Conservation (phyloP, 2,113 vertebrate genomes). For the Seriola aureovittata region DNA sequence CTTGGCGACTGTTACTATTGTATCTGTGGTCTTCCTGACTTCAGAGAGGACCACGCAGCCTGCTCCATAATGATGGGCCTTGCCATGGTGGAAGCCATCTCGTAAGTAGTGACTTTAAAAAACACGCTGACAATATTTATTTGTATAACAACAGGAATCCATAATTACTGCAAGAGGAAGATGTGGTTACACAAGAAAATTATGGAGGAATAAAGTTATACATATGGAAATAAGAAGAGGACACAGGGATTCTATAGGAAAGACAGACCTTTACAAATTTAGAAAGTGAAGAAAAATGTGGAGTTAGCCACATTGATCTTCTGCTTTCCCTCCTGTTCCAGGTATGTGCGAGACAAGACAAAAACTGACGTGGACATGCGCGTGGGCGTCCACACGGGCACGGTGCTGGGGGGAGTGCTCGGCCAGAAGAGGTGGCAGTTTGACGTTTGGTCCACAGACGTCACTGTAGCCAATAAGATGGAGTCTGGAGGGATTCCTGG, state of each 20-base stretch:
- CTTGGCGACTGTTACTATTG: conserved; percentile 98
- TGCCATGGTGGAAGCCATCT: conserved; percentile 96
- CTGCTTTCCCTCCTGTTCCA: conserved; percentile 52
- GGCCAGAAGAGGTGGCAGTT: conserved; percentile 99
- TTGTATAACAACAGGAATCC: background rate
- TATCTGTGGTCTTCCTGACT: conserved; percentile 95
- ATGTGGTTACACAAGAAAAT: no score
- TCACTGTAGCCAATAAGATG: conserved; percentile 98
- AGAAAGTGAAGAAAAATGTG: background rate
- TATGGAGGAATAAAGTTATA: background rate
- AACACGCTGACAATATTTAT: background rate
- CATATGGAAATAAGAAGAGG: background rate
- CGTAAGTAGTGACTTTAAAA: conserved; percentile 83
- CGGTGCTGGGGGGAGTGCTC: conserved; percentile 94
- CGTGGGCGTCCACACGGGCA: conserved; percentile 94
- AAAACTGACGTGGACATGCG: conserved; percentile 96
- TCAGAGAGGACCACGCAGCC: conserved; percentile 92
- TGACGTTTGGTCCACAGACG: conserved; percentile 97
- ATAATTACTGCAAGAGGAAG: background rate
- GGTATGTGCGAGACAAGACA: conserved; percentile 94
- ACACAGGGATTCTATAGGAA: background rate
- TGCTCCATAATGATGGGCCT: conserved; percentile 97
- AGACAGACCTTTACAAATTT: background rate
- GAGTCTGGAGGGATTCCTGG: conserved; percentile 95
- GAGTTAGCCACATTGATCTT: background rate